These are phyloP conservation scores for Alouatta palliata DNA, from an alignment of 2,113 vertebrate species.

Conservation along the genomic window DNA sequence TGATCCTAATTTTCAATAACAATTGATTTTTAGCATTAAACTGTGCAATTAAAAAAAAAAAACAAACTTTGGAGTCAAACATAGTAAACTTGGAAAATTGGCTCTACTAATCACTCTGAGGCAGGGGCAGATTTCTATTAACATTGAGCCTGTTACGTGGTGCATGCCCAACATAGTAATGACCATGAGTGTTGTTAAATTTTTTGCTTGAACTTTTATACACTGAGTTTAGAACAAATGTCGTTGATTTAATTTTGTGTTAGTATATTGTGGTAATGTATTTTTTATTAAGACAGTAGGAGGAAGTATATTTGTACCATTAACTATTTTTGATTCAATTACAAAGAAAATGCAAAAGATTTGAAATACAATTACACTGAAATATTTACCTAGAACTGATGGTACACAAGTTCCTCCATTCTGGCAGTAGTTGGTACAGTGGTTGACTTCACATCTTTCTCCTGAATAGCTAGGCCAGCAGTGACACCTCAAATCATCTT, in stretches of 20 bases:
- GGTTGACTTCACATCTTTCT: constrained; percentile 95
- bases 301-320: background rate
- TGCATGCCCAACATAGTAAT: background rate
- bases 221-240: background rate
- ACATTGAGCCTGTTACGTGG: background rate
- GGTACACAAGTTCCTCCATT: constrained; percentile 96
- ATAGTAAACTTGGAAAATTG: background rate
- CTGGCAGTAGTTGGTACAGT: constrained; percentile 96
- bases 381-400: constrained; percentile 91
- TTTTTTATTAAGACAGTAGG: background rate
- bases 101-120: background rate
- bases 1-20: background rate
- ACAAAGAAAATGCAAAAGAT: background rate
- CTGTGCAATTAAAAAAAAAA: background rate
- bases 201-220: background rate
- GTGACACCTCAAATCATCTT: constrained; percentile 94
- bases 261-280: background rate
- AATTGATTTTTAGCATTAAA: constrained; percentile 5
- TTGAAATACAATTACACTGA: background rate
- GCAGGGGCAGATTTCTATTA: background rate
- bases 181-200: background rate
- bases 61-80: background rate
- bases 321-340: background rate
- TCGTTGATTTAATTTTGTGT: background rate
- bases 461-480: constrained; percentile 99